Evolutionary conservation across 2,113 vertebrate species (phyloP).

Genomic region (Vimba vimba): DNA sequence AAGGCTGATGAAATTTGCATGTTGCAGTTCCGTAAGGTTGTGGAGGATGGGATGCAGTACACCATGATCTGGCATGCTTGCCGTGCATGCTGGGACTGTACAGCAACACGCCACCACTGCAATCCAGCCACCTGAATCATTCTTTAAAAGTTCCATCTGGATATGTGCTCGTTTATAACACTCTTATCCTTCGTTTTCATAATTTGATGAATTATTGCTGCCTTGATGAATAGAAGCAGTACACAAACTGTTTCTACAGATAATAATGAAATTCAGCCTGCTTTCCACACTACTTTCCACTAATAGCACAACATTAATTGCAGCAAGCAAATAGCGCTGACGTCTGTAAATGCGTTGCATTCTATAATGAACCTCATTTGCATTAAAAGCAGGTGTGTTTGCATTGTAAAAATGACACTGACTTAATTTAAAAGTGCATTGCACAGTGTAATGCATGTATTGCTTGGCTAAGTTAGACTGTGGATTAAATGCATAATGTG

Average conservation of each 20-base stretch:
- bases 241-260: background rate
- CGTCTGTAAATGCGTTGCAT: background rate
- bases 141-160: background rate
- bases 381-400: constrained; percentile 17
- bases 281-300: constrained; percentile 14
- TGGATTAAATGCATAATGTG: background rate
- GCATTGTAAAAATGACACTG: background rate
- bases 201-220: background rate
- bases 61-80: background rate
- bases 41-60: background rate
- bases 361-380: constrained; percentile 25
- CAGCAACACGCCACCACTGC: background rate
- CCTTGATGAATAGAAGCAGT: background rate
- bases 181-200: background rate
- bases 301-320: background rate
- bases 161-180: background rate
- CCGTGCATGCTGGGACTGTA: background rate
- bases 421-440: constrained; percentile 5
- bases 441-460: background rate
- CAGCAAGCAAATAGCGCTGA: background rate
- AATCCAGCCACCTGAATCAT: constrained; percentile 15
- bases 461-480: background rate
- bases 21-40: background rate
- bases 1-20: background rate
- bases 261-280: background rate